Evolutionary conservation across 2,113 vertebrate genomes (phyloP).

Genomic region (Misgurnus anguillicaudatus): DNA sequence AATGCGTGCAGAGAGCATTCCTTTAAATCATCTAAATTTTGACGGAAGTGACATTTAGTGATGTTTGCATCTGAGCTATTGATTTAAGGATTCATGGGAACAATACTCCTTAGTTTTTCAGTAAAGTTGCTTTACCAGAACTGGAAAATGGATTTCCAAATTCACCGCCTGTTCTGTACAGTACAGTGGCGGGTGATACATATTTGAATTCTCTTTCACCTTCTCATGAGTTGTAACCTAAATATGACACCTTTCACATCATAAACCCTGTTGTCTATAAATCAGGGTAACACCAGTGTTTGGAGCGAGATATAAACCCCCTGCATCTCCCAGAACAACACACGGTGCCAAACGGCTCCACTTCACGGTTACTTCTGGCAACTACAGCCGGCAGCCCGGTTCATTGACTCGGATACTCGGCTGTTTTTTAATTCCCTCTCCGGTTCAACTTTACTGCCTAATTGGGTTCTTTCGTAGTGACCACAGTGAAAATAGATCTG

Average conservation of each 20-base stretch:
- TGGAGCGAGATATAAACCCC: conserved; percentile 41
- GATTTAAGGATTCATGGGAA: no score
- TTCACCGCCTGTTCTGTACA: background rate
- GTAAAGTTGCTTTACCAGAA: no score
- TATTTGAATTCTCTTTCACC: conserved; percentile 49
- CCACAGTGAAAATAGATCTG: conserved; percentile 46
- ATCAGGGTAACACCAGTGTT: conserved; percentile 55
- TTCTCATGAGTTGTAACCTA: conserved; percentile 54
- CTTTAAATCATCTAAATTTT: no score
- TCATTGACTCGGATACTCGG: conserved; percentile 32
- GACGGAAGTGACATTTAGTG: no score
- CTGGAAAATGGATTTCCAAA: conserved; percentile 20
- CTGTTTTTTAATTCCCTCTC: conserved; percentile 24
- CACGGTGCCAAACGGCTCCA: conserved; percentile 46
- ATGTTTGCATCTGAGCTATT: no score
- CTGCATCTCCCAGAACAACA: conserved; percentile 41
- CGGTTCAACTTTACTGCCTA: conserved; percentile 50
- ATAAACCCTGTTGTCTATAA: conserved; percentile 50
- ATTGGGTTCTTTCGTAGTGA: conserved; percentile 52
- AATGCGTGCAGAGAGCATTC: no score
- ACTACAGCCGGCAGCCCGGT: conserved; percentile 9
- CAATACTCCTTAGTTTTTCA: no score
- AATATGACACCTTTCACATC: conserved; percentile 51
- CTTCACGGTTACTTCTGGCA: conserved; percentile 44
- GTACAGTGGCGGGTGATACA: conserved; percentile 40